These are phyloP conservation scores for Aegithalos caudatus DNA, from an alignment of 2,113 vertebrate genomes.

Conservation along the genomic window DNA sequence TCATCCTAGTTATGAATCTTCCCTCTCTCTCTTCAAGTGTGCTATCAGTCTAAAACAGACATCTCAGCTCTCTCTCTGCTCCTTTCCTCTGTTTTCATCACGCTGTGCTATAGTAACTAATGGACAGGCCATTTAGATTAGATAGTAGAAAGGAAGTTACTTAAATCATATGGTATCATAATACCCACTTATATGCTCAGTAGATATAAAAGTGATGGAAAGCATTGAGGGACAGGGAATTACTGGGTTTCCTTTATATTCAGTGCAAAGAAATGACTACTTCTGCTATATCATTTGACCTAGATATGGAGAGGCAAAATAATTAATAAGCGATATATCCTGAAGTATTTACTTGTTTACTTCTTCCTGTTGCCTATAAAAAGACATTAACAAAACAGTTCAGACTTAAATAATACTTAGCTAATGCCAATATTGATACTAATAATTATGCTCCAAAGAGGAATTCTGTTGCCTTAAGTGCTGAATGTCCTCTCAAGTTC, in stretches of 20 bases:
- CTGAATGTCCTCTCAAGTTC: background rate
- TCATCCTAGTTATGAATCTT: background rate
- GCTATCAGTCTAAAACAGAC: background rate
- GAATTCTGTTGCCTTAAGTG: background rate
- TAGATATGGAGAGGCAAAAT: background rate
- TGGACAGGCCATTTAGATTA: background rate
- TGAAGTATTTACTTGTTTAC: background rate
- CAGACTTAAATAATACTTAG: background rate
- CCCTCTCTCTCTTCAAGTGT: background rate
- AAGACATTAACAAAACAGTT: background rate
- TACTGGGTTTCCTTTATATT: background rate
- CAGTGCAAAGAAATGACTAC: background rate
- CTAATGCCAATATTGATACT: background rate
- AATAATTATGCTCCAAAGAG: background rate
- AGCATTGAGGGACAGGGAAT: background rate
- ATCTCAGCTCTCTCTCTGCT: background rate
- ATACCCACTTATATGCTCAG: background rate
- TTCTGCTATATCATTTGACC: background rate
- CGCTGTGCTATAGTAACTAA: background rate
- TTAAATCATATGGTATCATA: background rate
- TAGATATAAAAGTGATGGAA: constrained; percentile 5
- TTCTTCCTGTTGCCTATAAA: background rate
- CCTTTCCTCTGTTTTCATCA: background rate
- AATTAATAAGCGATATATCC: background rate
- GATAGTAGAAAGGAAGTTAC: background rate